Evolutionary conservation across 2,888 invertebrate species (phyloP).

Genomic region (Eucera pruinosa): DNA sequence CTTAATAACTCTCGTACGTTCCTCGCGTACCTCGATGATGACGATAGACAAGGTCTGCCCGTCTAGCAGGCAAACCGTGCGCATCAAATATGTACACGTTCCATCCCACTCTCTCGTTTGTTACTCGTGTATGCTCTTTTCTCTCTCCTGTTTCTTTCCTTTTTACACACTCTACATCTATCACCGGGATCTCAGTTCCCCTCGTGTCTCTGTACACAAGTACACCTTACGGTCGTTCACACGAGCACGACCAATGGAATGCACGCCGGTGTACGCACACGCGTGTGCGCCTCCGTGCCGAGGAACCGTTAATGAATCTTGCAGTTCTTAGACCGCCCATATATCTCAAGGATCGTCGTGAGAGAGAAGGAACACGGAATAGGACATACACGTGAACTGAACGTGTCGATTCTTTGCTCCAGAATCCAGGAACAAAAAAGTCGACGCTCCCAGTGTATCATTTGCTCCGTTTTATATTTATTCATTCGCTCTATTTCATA

Average conservation of each 20-base stretch:
- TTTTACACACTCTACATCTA: slow-evolving; percentile 45
- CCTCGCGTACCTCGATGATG: slow-evolving; percentile 76
- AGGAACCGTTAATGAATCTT: slow-evolving; percentile 81
- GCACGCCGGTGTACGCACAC: slow-evolving; percentile 59
- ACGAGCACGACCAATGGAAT: slow-evolving; percentile 72
- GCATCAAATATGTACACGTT: slow-evolving; percentile 71
- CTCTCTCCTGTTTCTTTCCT: slow-evolving; percentile 36
- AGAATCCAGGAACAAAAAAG: slow-evolving; percentile 33
- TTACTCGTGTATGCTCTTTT: background rate
- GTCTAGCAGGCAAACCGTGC: slow-evolving; percentile 71
- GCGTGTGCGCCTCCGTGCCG: slow-evolving; percentile 65
- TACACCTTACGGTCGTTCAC: slow-evolving; percentile 74
- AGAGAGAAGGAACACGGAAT: slow-evolving; percentile 32
- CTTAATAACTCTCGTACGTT: slow-evolving; percentile 79
- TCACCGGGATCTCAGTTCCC: slow-evolving; percentile 50
- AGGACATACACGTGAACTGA: slow-evolving; percentile 16
- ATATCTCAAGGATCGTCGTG: slow-evolving; percentile 40
- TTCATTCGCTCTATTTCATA: no score
- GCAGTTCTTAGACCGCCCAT: slow-evolving; percentile 74
- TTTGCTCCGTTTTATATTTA: no score
- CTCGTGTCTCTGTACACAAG: slow-evolving; percentile 50
- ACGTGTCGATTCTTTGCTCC: slow-evolving; percentile 36
- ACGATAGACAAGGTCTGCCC: slow-evolving; percentile 79
- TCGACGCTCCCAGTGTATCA: background rate
- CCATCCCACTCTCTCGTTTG: slow-evolving; percentile 49